Conservation (phyloP, 2,888 invertebrate genomes). For the Drosophila sordidula region DNA sequence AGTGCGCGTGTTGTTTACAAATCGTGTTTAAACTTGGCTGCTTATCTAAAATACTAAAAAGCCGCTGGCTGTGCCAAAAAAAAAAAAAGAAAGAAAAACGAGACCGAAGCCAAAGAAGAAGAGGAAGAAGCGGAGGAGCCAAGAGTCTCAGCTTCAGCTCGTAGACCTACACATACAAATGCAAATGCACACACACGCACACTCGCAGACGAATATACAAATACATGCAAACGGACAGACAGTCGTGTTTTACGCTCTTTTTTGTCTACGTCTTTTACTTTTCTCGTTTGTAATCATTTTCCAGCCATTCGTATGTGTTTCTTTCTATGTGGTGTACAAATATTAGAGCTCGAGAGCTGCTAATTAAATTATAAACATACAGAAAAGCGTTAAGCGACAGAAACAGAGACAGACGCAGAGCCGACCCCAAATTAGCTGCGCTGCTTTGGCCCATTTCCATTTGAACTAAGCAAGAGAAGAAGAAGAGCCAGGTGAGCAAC, state of each 20-base stretch:
- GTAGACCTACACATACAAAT: conserved; percentile 44
- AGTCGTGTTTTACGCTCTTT: conserved; percentile 67
- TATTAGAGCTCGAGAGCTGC: conserved; percentile 80
- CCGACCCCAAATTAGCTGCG: conserved; percentile 43
- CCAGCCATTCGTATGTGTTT: conserved; percentile 73
- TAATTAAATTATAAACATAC: conserved; percentile 81
- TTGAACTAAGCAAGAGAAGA: conserved; percentile 24
- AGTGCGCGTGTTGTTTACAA: conserved; percentile 76
- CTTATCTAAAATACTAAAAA: conserved; percentile 26
- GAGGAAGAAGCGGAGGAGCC: conserved; percentile 14
- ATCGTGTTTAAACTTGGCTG: conserved; percentile 43
- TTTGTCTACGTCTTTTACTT: conserved; percentile 80
- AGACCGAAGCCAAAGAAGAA: conserved; percentile 24
- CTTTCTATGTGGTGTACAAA: conserved; percentile 71
- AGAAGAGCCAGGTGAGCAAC: conserved; percentile 37
- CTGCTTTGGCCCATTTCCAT: conserved; percentile 54
- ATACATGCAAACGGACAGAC: conserved; percentile 33
- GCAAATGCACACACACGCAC: conserved; percentile 30
- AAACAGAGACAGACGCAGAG: conserved; percentile 19
- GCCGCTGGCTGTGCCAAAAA: conserved; percentile 38
- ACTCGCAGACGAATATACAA: conserved; percentile 16
- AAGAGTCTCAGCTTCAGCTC: conserved; percentile 46
- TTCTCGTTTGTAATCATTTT: conserved; percentile 81
- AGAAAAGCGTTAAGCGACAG: conserved; percentile 63
- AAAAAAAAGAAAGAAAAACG: conserved; percentile 24